phyloP scores from a whole-genome alignment of 2,113 vertebrate genomes.

The Tenebrosternarchus preto region DNA sequence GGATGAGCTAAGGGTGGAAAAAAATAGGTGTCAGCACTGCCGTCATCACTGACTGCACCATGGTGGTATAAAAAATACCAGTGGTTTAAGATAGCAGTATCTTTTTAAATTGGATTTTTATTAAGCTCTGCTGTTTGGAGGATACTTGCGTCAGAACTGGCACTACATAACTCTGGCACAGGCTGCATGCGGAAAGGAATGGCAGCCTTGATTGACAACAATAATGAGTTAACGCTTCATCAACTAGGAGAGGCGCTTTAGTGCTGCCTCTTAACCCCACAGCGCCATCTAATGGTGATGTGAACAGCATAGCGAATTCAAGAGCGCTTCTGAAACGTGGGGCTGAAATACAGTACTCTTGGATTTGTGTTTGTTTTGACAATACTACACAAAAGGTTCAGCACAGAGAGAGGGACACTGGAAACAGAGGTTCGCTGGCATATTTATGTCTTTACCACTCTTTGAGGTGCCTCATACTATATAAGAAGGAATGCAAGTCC shows the following conservation, averaged over 20 bases:
- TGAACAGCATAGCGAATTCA: not conserved
- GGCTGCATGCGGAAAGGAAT: not conserved
- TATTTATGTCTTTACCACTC: not conserved
- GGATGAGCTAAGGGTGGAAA: too few species aligned
- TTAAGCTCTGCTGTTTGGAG: not conserved
- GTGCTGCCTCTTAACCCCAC: conserved; percentile 25
- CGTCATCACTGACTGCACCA: not conserved
- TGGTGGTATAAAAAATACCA: not conserved
- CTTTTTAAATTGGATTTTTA: conserved; percentile 23
- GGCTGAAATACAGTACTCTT: not conserved
- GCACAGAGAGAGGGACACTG: not conserved
- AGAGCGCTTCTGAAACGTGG: not conserved
- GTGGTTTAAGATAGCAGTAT: not conserved
- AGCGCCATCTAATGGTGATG: conserved; percentile 51
- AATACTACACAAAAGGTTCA: not conserved
- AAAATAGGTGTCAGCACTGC: not conserved
- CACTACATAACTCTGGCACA: conserved; percentile 19
- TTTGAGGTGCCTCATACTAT: not conserved
- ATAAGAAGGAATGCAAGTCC: not conserved
- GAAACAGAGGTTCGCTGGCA: not conserved
- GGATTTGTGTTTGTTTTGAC: not conserved
- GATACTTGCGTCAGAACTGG: conserved; percentile 6
- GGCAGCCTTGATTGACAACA: conserved; percentile 23
- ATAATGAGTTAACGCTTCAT: conserved; percentile 18
- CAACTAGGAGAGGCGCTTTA: conserved; percentile 1